A percentile compares a stretch with the other conserved stretches of the same genome.
Evolutionary conservation across 2,797 vertebrate genomes (phyloP).

Genomic region (Geotria australis): DNA sequence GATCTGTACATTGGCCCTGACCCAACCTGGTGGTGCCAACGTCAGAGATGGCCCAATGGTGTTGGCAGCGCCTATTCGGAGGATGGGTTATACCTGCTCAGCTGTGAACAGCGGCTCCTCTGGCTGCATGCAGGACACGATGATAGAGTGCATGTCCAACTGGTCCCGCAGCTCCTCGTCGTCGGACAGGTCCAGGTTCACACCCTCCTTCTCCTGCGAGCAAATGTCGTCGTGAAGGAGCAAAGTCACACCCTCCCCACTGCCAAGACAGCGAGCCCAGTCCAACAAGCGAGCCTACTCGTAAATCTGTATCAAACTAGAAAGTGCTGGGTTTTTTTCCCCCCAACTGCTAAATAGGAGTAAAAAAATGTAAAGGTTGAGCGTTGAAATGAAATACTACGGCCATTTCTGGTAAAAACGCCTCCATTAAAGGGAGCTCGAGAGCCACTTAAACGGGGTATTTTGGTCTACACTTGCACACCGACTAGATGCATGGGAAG

Average conservation of each 20-base stretch:
- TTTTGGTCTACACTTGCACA: too few relatives aligned
- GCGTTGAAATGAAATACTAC: too few relatives aligned
- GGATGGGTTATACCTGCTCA: conserved; percentile 29
- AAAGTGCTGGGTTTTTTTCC: too few relatives aligned
- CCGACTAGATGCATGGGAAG: too few relatives aligned
- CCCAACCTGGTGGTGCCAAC: not conserved
- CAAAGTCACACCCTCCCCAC: not conserved
- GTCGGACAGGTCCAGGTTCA: not conserved
- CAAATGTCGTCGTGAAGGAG: not conserved
- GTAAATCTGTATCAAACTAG: too few relatives aligned
- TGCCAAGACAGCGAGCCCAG: not conserved
- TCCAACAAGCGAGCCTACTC: too few relatives aligned
- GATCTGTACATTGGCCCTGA: not conserved
- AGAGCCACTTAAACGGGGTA: too few relatives aligned
- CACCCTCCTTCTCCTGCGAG: not conserved
- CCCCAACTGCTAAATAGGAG: too few relatives aligned
- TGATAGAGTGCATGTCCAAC: conserved; percentile 7
- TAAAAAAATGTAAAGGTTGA: too few relatives aligned
- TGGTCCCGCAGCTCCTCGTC: not conserved
- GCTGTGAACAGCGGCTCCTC: conserved; percentile 63
- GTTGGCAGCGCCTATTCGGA: too few relatives aligned
- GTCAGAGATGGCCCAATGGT: not conserved
- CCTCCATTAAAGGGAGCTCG: too few relatives aligned
- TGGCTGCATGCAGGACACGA: conserved; percentile 22
- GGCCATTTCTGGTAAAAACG: too few relatives aligned